phyloP scores from a whole-genome alignment of 2,888 invertebrate genomes.

The Stenchaetothrips biformis region DNA sequence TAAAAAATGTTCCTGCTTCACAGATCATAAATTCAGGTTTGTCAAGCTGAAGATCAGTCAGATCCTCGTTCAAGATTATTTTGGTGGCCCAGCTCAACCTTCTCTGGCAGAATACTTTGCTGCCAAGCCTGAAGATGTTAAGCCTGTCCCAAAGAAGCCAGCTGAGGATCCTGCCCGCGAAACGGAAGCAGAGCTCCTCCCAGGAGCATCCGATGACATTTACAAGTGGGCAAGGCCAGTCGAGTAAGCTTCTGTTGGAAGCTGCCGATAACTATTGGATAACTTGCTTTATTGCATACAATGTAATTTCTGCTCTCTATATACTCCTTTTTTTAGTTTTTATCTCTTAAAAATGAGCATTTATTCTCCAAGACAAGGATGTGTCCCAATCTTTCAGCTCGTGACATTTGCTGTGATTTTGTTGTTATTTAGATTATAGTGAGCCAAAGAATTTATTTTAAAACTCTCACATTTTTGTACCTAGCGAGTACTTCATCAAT shows the following conservation, averaged over 20 bases:
- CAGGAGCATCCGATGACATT: neutral
- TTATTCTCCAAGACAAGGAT: too few species aligned
- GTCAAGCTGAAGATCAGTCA: slow-evolving; percentile 69
- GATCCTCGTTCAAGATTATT: slow-evolving; percentile 72
- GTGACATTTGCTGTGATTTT: neutral
- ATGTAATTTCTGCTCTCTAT: neutral
- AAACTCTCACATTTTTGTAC: too few species aligned
- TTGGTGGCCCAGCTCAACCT: slow-evolving; percentile 72
- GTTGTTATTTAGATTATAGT: neutral
- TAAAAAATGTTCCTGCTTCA: slow-evolving; percentile 40
- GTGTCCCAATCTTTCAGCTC: neutral
- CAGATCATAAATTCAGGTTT: slow-evolving; percentile 74
- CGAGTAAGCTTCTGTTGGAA: neutral
- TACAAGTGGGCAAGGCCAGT: neutral
- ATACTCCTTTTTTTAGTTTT: neutral
- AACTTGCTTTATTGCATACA: neutral
- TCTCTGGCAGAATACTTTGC: slow-evolving; percentile 58
- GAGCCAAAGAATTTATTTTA: neutral
- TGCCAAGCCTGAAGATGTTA: slow-evolving; percentile 43
- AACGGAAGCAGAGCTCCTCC: neutral
- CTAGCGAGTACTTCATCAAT: too few species aligned
- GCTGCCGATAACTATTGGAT: too few species aligned
- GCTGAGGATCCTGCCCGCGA: neutral
- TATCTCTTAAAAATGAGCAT: neutral
- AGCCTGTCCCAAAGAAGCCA: too few species aligned